Conservation (phyloP, 2,888 invertebrate species). For the Aphodius sticticus region DNA sequence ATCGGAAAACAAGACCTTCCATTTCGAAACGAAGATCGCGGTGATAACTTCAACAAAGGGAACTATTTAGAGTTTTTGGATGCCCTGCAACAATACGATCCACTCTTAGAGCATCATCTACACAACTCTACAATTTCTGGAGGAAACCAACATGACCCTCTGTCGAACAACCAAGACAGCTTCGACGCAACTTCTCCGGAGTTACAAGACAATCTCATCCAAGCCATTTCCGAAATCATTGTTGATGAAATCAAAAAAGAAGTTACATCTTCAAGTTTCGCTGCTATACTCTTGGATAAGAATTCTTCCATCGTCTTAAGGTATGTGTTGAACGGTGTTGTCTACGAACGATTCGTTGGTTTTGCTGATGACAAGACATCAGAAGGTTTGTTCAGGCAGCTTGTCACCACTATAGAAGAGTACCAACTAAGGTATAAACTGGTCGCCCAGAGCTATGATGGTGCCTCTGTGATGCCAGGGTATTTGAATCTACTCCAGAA, state of each 20-base stretch:
- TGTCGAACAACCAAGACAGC: neutral
- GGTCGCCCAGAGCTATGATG: neutral
- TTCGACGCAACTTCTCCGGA: neutral
- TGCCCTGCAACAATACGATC: neutral
- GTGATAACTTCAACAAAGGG: neutral
- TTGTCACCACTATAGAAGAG: neutral
- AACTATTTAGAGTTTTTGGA: neutral
- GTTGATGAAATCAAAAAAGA: neutral
- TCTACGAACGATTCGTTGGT: neutral
- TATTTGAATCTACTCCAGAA: neutral
- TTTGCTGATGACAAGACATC: neutral
- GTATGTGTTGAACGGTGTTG: neutral
- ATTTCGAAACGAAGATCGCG: neutral
- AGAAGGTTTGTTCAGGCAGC: neutral
- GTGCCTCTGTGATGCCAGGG: neutral
- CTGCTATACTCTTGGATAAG: neutral
- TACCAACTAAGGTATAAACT: neutral
- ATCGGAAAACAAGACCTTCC: neutral
- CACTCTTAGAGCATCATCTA: neutral
- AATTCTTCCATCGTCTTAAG: neutral
- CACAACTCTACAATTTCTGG: neutral
- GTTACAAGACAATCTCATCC: neutral
- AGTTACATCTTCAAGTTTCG: neutral
- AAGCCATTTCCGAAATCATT: neutral
- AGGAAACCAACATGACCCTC: neutral